Evolutionary conservation across 2,888 invertebrate species (phyloP).

Genomic region (Melipona bicolor): DNA sequence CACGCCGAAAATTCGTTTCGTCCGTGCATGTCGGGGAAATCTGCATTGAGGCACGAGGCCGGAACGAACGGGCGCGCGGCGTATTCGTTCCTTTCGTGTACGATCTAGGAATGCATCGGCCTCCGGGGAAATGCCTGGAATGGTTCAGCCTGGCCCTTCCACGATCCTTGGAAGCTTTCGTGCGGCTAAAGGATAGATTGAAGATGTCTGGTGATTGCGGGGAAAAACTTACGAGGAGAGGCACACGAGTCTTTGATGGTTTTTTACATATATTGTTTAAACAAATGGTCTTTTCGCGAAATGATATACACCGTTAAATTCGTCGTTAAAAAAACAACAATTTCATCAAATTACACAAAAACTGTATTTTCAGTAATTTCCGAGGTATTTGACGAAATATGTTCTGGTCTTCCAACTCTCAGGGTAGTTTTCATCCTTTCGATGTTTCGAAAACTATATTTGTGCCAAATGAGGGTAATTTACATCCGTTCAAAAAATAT

Average conservation of each 20-base stretch:
- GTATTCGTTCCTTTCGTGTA: neutral
- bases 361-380: too few species aligned
- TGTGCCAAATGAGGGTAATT: too few species aligned
- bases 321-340: too few species aligned
- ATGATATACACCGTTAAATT: too few species aligned
- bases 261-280: too few species aligned
- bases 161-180: neutral
- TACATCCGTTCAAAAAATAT: too few species aligned
- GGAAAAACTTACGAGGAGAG: neutral
- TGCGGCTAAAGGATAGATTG: neutral
- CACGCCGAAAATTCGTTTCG: constrained; percentile 16
- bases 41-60: neutral
- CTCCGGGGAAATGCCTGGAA: constrained; percentile 9
- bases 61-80: neutral
- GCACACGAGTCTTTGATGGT: neutral
- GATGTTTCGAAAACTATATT: too few species aligned
- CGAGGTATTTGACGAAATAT: too few species aligned
- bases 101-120: constrained; percentile 8
- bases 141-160: neutral
- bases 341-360: too few species aligned
- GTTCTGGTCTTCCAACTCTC: too few species aligned
- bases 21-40: neutral
- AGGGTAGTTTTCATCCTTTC: too few species aligned
- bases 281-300: too few species aligned
- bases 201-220: neutral